Evolutionary conservation across 2,113 vertebrate species (phyloP).

Genomic region (Edolisoma coerulescens): DNA sequence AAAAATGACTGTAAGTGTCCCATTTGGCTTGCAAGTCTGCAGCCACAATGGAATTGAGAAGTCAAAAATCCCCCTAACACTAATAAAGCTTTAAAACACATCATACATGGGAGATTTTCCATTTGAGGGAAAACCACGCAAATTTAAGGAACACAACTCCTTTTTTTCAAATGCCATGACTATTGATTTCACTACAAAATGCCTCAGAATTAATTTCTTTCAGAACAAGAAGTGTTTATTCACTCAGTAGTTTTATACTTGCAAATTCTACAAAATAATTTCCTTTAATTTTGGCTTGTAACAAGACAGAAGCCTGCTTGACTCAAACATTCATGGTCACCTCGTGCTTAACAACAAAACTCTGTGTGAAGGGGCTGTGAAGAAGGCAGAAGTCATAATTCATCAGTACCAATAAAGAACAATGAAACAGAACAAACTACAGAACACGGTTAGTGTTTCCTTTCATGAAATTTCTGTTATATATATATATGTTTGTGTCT

Average conservation of each 20-base stretch:
- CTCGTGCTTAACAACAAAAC: background rate
- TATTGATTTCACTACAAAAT: background rate
- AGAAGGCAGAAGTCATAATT: background rate
- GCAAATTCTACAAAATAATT: background rate
- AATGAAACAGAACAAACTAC: background rate
- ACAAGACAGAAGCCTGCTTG: background rate
- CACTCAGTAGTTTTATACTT: background rate
- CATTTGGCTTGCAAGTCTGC: background rate
- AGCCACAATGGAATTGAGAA: background rate
- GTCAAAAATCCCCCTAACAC: background rate
- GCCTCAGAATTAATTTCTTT: background rate
- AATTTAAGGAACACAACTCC: background rate
- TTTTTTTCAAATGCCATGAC: background rate
- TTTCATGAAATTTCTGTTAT: background rate
- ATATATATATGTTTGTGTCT: background rate
- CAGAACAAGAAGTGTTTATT: background rate
- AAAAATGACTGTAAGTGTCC: background rate
- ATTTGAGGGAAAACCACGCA: rapidly evolving
- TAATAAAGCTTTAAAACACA: background rate
- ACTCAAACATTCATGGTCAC: background rate
- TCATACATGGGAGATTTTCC: background rate
- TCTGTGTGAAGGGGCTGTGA: background rate
- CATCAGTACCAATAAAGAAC: background rate
- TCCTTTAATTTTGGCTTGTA: background rate
- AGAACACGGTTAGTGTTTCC: background rate